Evolutionary conservation across 2,888 invertebrate species (phyloP).

Genomic region (Drosophila acutilabella): DNA sequence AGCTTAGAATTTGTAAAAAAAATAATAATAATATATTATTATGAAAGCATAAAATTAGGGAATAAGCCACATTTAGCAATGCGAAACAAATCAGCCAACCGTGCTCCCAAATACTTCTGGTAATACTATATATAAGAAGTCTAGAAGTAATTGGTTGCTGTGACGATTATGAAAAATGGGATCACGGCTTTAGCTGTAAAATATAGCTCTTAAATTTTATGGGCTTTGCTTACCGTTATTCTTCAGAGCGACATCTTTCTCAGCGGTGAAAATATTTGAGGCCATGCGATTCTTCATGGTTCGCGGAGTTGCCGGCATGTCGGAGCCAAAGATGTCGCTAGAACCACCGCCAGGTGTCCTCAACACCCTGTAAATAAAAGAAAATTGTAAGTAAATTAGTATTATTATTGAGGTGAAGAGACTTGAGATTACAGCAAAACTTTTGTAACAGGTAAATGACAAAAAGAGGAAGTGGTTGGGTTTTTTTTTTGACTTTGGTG

Average conservation of each 20-base stretch:
- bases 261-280: constrained; percentile 85
- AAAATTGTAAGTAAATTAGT: not conserved
- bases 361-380: constrained; percentile 86
- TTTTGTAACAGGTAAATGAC: not conserved
- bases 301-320: constrained; percentile 83
- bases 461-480: not conserved
- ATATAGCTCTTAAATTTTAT: not conserved
- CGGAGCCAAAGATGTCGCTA: constrained; percentile 86
- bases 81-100: not conserved
- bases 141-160: not conserved
- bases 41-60: constrained; percentile 8
- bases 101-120: not conserved
- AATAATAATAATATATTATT: constrained; percentile 14
- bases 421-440: not conserved
- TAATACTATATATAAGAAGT: not conserved
- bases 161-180: constrained; percentile 4
- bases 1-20: constrained; percentile 3
- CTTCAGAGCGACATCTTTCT: constrained; percentile 81
- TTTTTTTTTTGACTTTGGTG: not conserved
- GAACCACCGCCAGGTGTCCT: constrained; percentile 89
- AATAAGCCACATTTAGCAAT: constrained; percentile 12
- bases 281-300: constrained; percentile 85
- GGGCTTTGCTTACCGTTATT: constrained; percentile 82
- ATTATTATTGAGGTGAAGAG: not conserved
- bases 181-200: constrained; percentile 8